Evolutionary conservation across 2,797 vertebrate species (phyloP).

Genomic region (Aulostomus chinensis): DNA sequence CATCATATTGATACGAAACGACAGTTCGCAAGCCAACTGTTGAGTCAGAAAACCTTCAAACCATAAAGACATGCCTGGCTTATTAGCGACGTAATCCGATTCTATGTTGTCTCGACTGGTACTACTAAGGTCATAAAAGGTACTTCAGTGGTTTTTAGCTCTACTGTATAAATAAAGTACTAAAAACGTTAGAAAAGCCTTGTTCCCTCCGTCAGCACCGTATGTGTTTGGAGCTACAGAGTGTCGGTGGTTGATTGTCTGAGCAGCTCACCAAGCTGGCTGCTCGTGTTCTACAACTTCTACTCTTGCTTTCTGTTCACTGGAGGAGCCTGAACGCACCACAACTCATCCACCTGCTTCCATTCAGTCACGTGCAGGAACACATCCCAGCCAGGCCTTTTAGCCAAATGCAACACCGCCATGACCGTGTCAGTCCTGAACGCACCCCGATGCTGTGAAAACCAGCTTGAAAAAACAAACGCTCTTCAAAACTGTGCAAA

Average conservation of each 20-base stretch:
- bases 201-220: constrained; percentile 85
- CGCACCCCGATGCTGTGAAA: constrained; percentile 47
- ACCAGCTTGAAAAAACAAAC: constrained; percentile 18
- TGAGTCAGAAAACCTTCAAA: constrained; percentile 9
- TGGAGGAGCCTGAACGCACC: constrained; percentile 45
- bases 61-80: constrained; percentile 8
- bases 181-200: constrained; percentile 89
- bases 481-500: constrained; percentile 45
- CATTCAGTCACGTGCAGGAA: constrained; percentile 15
- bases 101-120: too few species aligned
- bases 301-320: too few species aligned
- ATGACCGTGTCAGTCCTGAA: constrained; percentile 11
- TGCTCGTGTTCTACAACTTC: too few species aligned
- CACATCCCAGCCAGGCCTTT: constrained; percentile 6
- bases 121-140: constrained; percentile 13
- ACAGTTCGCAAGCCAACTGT: constrained; percentile 14
- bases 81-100: too few species aligned
- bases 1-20: too few species aligned
- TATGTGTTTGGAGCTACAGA: constrained; percentile 59
- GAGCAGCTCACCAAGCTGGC: constrained; percentile 30
- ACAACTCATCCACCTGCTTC: constrained; percentile 8
- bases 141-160: constrained; percentile 39
- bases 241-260: constrained; percentile 54
- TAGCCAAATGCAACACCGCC: constrained; percentile 1
- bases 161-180: constrained; percentile 29